phyloP scores from a whole-genome alignment of 2,797 vertebrate genomes.

The Pseudomugil tenellus region DNA sequence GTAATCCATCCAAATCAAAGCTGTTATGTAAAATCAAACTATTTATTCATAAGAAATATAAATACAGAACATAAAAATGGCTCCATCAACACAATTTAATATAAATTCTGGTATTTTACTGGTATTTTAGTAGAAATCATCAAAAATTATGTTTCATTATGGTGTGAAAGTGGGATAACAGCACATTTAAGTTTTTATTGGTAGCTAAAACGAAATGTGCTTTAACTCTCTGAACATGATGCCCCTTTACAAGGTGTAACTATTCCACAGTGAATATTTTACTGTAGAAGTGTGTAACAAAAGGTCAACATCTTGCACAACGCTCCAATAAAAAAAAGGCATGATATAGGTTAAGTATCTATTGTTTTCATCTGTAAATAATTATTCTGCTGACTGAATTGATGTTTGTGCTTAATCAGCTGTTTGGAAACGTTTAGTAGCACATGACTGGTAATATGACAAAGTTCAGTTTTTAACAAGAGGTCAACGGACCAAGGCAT shows the following conservation, averaged over 20 bases:
- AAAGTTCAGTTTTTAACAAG: slow-evolving; percentile 41
- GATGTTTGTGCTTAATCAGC: slow-evolving; percentile 28
- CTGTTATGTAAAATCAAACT: too few species aligned
- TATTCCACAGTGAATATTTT: background rate
- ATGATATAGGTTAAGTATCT: slow-evolving; percentile 1
- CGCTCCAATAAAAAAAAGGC: background rate
- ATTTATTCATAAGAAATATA: background rate
- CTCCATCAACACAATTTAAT: slow-evolving; percentile 29
- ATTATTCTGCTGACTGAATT: slow-evolving; percentile 50
- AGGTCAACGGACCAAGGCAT: background rate
- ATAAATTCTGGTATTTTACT: slow-evolving; percentile 27
- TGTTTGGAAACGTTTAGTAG: slow-evolving; percentile 5
- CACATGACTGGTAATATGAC: slow-evolving; percentile 43
- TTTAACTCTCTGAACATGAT: slow-evolving; percentile 8
- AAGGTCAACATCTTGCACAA: slow-evolving; percentile 1
- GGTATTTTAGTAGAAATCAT: slow-evolving; percentile 25
- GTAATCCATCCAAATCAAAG: background rate
- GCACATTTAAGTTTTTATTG: background rate
- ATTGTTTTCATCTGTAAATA: slow-evolving; percentile 31
- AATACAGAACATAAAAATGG: background rate
- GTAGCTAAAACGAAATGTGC: background rate
- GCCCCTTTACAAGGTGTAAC: background rate
- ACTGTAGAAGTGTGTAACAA: slow-evolving; percentile 1
- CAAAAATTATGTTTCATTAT: background rate
- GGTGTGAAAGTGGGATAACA: background rate